Percentiles rank a stretch among this genome's conserved stretches.
phyloP scores from a whole-genome alignment of 2,888 invertebrate genomes.

The Timema podura region DNA sequence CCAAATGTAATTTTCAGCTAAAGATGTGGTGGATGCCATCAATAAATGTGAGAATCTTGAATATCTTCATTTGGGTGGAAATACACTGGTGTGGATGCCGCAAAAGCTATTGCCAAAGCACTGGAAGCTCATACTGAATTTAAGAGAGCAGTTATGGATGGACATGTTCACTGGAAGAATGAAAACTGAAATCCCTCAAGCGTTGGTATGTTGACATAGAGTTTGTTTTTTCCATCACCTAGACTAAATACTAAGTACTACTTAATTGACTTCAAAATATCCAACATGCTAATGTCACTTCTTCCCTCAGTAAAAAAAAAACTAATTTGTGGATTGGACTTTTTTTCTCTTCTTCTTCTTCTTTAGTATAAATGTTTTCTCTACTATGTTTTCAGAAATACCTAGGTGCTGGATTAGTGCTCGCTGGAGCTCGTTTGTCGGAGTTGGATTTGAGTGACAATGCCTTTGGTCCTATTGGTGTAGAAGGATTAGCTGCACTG shows the following conservation, averaged over 20 bases:
- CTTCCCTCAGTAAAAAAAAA: not conserved
- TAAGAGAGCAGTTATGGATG: constrained; percentile 81
- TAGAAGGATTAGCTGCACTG: constrained; percentile 78
- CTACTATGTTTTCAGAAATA: constrained; percentile 49
- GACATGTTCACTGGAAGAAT: constrained; percentile 96
- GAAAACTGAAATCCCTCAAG: constrained; percentile 92
- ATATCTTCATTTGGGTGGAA: constrained; percentile 82
- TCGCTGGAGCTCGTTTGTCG: constrained; percentile 71
- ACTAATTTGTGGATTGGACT: not conserved
- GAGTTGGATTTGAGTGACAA: constrained; percentile 94
- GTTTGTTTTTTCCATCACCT: not conserved
- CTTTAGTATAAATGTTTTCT: not conserved
- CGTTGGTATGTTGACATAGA: constrained; percentile 59
- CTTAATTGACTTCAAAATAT: constrained; percentile 8
- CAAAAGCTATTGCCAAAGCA: constrained; percentile 76
- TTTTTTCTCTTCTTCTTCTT: not conserved
- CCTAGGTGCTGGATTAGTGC: constrained; percentile 76
- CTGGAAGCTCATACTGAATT: constrained; percentile 74
- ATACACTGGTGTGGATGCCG: constrained; percentile 90
- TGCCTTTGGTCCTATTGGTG: constrained; percentile 94
- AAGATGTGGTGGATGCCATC: constrained; percentile 72
- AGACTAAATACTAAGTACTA: not conserved
- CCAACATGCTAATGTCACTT: no score
- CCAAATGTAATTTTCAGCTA: constrained; percentile 52
- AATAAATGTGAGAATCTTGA: constrained; percentile 62